A percentile compares a stretch with the other conserved stretches of the same genome.
These are phyloP conservation scores for Penaeus monodon DNA, from an alignment of 2,888 invertebrate genomes.

Conservation along the genomic window DNA sequence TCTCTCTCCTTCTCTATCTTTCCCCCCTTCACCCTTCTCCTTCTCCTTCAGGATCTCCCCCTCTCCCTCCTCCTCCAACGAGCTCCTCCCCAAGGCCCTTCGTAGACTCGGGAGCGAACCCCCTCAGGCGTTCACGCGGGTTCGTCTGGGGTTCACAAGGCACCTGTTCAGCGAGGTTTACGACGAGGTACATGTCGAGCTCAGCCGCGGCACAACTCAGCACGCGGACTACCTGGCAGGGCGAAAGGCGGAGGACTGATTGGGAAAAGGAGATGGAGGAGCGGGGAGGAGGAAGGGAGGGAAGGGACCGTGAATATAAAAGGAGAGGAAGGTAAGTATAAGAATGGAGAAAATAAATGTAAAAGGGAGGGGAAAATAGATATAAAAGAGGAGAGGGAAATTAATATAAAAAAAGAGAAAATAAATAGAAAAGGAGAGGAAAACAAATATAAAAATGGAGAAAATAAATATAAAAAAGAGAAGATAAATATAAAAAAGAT, in stretches of 20 bases:
- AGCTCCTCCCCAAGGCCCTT: background rate
- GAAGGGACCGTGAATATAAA: background rate
- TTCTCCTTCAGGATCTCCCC: background rate
- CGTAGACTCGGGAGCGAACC: background rate
- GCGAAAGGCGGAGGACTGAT: background rate
- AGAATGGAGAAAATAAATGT: too few species aligned
- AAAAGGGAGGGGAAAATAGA: too few species aligned
- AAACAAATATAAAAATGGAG: too few species aligned
- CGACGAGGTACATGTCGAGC: constrained; percentile 77
- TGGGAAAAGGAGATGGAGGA: background rate
- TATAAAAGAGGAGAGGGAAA: too few species aligned
- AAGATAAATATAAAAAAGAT: too few species aligned
- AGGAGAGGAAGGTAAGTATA: background rate
- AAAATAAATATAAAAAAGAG: too few species aligned
- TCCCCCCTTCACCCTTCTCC: background rate
- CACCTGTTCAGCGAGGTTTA: constrained; percentile 79
- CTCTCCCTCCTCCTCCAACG: too few species aligned
- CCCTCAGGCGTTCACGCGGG: background rate
- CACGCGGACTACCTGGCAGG: constrained; percentile 27
- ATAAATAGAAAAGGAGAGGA: too few species aligned
- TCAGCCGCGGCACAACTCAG: constrained; percentile 75
- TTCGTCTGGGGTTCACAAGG: constrained; percentile 72
- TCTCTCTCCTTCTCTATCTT: background rate
- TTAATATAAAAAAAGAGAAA: too few species aligned
- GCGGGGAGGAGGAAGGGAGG: background rate